Evolutionary conservation across 2,888 invertebrate genomes (phyloP).

Genomic region (Spilosoma lubricipeda): DNA sequence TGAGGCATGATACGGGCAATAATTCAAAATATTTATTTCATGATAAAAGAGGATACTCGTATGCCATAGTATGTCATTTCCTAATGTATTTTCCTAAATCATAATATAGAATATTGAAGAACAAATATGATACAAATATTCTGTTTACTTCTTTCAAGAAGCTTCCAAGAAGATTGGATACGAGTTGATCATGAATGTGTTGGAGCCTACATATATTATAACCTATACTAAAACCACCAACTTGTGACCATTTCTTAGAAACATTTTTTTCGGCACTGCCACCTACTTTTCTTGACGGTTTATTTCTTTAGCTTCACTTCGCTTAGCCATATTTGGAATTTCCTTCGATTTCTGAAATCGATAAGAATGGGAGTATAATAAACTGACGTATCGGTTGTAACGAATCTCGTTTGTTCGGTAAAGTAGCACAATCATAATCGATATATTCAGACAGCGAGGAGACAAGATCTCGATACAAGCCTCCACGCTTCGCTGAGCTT

Average conservation of each 20-base stretch:
- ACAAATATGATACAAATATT: not conserved
- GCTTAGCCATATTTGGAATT: constrained; percentile 41
- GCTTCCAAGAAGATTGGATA: no score
- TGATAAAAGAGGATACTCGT: not conserved
- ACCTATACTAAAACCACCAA: no score
- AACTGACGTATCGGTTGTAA: constrained; percentile 42
- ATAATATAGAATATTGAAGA: not conserved
- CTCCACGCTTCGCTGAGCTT: constrained; percentile 54
- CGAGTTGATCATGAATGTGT: no score
- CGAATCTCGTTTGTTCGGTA: constrained; percentile 42
- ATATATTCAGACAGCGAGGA: constrained; percentile 54
- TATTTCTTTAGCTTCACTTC: not conserved
- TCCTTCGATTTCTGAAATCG: constrained; percentile 37
- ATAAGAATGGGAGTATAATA: constrained; percentile 44
- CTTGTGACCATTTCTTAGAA: not conserved
- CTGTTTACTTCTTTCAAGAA: not conserved
- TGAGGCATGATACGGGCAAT: not conserved
- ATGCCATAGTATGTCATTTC: not conserved
- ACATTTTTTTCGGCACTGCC: not conserved
- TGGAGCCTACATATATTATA: no score
- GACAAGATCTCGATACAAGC: constrained; percentile 56
- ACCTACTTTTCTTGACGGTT: not conserved
- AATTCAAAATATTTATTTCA: not conserved
- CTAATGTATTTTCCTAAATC: not conserved
- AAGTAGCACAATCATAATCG: constrained; percentile 55